These are phyloP conservation scores for Cheumatopsyche charites DNA, from an alignment of 1,140 invertebrate genomes.

Conservation along the genomic window DNA sequence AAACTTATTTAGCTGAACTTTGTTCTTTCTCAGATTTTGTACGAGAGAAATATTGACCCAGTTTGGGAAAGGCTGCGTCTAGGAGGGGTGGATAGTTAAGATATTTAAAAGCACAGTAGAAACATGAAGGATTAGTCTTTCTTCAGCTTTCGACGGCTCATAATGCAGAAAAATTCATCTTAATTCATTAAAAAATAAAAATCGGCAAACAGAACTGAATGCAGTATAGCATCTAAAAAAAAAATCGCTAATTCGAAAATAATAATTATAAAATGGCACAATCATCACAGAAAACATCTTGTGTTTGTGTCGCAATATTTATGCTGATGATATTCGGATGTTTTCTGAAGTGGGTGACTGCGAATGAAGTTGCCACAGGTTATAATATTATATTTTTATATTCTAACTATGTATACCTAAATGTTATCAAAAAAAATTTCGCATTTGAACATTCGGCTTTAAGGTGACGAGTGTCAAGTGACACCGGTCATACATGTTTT, in stretches of 20 bases:
- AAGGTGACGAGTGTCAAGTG: conserved; percentile 84
- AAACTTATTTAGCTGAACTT: no score
- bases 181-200: no score
- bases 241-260: neutral
- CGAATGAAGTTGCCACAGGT: conserved; percentile 5
- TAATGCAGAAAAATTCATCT: no score
- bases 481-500: conserved; percentile 91
- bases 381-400: neutral
- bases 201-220: no score
- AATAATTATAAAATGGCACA: neutral
- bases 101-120: conserved; percentile 23
- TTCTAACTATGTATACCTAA: neutral
- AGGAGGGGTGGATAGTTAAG: neutral
- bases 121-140: conserved; percentile 9
- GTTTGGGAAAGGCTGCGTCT: neutral
- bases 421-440: no score
- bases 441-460: no score
- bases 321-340: conserved; percentile 5
- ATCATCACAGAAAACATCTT: neutral
- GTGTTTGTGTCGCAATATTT: neutral
- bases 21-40: no score
- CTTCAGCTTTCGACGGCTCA: no score
- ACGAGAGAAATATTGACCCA: no score
- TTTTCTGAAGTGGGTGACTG: neutral
- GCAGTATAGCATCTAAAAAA: neutral